Base-by-base conservation (phyloP, 92 coral and sea anemone species). In the Montipora capitata region DNA sequence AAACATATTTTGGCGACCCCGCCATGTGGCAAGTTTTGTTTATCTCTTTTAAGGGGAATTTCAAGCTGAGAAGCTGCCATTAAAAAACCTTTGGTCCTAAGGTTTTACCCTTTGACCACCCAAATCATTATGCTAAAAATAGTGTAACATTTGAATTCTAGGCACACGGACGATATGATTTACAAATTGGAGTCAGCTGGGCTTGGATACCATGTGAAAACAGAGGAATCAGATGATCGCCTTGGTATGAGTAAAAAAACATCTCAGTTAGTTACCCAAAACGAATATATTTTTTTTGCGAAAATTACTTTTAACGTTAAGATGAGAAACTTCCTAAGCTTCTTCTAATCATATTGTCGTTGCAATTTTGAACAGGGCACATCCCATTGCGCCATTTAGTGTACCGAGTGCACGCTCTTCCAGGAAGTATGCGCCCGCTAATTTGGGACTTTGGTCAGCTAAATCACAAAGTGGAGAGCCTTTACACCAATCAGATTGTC, bases 381-480 rank as follows among this genome's bases (percentile, higher is more conserved):
- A 90, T 96, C 8, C 99, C 99, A 43, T 76, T 96, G 15, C 98
- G 98, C 42, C 98, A 96, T 57, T 93, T 96, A 27, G 98, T 96
- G 20, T 96, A 96, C 77, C 96, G 98, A 43, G 98, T 96, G 42
- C 98, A 96, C 68, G 91, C 96, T 39, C 91, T 96, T 18, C 99
- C 99, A 59, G 99, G 80, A 74, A 96, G 99, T 56, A 96, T 96
- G 95, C 80, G 97, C 17, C 96, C 97, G 9, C 78, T 94, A 42
- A 93, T 96, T 10, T 96, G 99, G 99, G 99, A 96, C 73, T 96
- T 96, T 67, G 99, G 99, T 74, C 96, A 93, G 75, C 91, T 96
- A 54, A 94, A 84, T n/a, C 94, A 94, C 35, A 87, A 92, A 65
- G 90, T 91, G 9, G 99, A 96, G 81, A 83, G 83, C 62, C 90